Evolutionary conservation across 2,888 invertebrate genomes (phyloP), one percentile per base, ranked within the genome.

Genomic region (Chrysopilus asiliformis): DNA sequence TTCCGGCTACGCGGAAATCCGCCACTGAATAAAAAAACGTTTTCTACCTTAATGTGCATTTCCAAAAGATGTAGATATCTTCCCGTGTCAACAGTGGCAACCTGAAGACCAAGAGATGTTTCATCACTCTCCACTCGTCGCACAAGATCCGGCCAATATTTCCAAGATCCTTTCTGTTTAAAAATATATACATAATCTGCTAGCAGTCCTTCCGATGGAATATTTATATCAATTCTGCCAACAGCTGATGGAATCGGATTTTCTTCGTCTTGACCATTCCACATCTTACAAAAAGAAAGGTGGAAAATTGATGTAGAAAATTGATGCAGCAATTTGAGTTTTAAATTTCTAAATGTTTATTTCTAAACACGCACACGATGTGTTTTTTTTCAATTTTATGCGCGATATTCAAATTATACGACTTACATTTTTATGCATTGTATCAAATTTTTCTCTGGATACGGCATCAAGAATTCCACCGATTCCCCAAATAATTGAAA

Each of bases 31-130:
- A 9, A 9, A 7, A 26, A 26, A 26, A 6, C 5, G 14, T 26
- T 6, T 26, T 6, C 24, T 42, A 56, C 56, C 30, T 72, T 68
- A n/a, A 91, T 73, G 51, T 85, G 87, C 47, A 79, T 61, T 38
- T 77, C 69, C 29, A 93, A 65, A 37, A 94, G 65, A 53, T 70
- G 72, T 42, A 78, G 71, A 57, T 89, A 84, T 50, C 84, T 79
- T 30, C 79, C 76, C 0, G 87, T 84, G 55, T 93, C 93, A 33
- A 83, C 68, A 0, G 93, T 94, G 8, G 89, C 87, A 27, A 94
- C 75, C 45, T 60, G 58, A 1, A 62, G 53, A 1, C 63, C 61
- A 27, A 89, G 50, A 13, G 60, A 46, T 0, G 57, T 57, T 28
- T 56, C 57, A 15, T 79, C 67, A 6, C 76, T 60, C 39, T 79